Evolutionary conservation across 2,888 invertebrate genomes (phyloP).

Genomic region (Lasioglossum leucozonium): DNA sequence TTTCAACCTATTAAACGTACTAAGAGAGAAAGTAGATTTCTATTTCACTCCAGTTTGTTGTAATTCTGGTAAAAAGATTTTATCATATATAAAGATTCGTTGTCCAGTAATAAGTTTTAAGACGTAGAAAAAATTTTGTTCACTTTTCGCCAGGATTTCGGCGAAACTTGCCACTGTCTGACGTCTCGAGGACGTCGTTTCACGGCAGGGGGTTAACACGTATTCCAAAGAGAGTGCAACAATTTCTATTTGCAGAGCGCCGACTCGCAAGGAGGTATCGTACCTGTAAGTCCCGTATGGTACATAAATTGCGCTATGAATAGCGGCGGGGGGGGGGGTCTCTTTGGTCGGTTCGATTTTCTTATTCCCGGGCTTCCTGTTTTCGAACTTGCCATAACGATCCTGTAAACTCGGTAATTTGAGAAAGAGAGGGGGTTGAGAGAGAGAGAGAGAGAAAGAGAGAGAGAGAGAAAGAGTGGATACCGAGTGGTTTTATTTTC

Average conservation of each 20-base stretch:
- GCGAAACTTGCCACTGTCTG: too few species aligned
- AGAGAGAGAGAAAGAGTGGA: background rate
- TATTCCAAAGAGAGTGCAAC: background rate
- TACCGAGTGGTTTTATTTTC: background rate
- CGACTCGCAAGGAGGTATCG: background rate
- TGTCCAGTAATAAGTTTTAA: too few species aligned
- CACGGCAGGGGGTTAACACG: background rate
- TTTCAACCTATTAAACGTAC: too few species aligned
- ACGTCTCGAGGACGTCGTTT: too few species aligned
- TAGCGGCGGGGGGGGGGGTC: background rate
- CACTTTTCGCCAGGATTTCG: too few species aligned
- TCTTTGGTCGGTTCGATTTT: slow-evolving; percentile 20
- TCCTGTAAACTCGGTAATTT: background rate
- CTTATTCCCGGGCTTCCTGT: slow-evolving; percentile 31
- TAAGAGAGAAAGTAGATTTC: too few species aligned
- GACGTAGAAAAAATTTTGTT: too few species aligned
- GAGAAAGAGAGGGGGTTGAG: background rate
- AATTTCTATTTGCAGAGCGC: background rate
- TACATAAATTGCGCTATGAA: background rate
- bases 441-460: background rate
- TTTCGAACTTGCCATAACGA: background rate
- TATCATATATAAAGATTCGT: too few species aligned
- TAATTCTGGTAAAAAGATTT: too few species aligned
- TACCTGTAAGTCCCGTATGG: background rate
- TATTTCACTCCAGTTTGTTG: too few species aligned